A percentile compares a stretch with the other conserved stretches of the same genome.
Evolutionary conservation across 2,113 vertebrate species (phyloP).

Genomic region (Pleuronectes platessa): DNA sequence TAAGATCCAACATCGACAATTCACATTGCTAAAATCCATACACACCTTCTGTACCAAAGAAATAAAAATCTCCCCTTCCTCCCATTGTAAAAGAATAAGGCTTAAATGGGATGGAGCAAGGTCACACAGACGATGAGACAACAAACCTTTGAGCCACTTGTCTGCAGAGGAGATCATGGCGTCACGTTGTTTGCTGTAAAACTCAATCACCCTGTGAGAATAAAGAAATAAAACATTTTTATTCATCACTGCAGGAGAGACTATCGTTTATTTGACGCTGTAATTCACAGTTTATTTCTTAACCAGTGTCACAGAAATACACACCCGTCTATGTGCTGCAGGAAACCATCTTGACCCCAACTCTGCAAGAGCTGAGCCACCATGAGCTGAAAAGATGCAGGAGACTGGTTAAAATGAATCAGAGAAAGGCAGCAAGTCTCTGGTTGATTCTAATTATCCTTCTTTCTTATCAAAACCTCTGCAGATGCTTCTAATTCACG

Average conservation of each 20-base stretch:
- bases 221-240: slow-evolving; percentile 5
- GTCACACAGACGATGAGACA: too few species aligned
- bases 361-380: slow-evolving; percentile 87
- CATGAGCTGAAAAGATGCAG: slow-evolving; percentile 83
- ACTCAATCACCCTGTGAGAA: slow-evolving; percentile 86
- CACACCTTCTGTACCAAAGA: too few species aligned
- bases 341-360: slow-evolving; percentile 93
- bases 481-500: slow-evolving; percentile 1
- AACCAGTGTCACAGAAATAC: background rate
- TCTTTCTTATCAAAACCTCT: slow-evolving; percentile 9
- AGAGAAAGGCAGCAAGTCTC: background rate
- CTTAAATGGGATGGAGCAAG: too few species aligned
- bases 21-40: too few species aligned
- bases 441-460: background rate
- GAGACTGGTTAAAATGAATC: background rate
- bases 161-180: slow-evolving; percentile 90
- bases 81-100: too few species aligned
- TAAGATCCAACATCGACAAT: too few species aligned
- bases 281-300: background rate
- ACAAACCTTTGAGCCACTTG: slow-evolving; percentile 92
- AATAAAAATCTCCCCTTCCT: too few species aligned
- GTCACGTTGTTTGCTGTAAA: slow-evolving; percentile 90
- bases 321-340: slow-evolving; percentile 90
- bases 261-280: background rate
- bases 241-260: background rate